Percentiles rank a stretch among this genome's conserved stretches.
Conservation (phyloP, 2,113 vertebrate species). For the Brachyistius frenatus region DNA sequence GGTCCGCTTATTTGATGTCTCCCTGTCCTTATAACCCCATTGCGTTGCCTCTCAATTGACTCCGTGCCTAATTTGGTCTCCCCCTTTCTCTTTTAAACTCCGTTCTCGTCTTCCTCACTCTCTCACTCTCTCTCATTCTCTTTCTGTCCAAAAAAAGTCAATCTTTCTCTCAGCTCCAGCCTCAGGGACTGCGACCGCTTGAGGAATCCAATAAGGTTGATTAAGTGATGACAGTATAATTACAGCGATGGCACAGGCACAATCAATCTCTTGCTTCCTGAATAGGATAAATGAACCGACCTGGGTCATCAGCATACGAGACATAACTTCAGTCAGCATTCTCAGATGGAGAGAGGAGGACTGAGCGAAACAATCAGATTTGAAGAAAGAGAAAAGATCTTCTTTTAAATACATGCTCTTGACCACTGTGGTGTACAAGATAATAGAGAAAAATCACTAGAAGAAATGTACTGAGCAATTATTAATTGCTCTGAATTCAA, state of each 20-base stretch:
- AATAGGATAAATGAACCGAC: slow-evolving; percentile 76
- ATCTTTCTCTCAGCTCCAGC: slow-evolving; percentile 67
- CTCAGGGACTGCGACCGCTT: slow-evolving; percentile 73
- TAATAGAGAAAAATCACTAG: not conserved
- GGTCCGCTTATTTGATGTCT: slow-evolving; percentile 37
- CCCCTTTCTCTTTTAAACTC: slow-evolving; percentile 6
- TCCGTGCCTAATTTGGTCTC: slow-evolving; percentile 64
- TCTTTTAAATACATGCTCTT: slow-evolving; percentile 12
- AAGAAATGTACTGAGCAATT: not conserved
- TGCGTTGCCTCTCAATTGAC: slow-evolving; percentile 57
- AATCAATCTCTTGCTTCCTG: slow-evolving; percentile 80
- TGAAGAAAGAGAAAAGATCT: slow-evolving; percentile 14
- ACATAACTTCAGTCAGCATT: slow-evolving; percentile 57
- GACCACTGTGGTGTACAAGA: not conserved
- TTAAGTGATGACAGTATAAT: slow-evolving; percentile 84
- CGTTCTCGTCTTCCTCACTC: slow-evolving; percentile 9
- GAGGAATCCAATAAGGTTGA: slow-evolving; percentile 82
- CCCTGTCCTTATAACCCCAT: slow-evolving; percentile 45
- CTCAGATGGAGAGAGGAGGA: slow-evolving; percentile 15
- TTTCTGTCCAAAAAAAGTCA: slow-evolving; percentile 73
- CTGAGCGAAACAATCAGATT: slow-evolving; percentile 24
- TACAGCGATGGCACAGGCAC: slow-evolving; percentile 74
- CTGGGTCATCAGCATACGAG: slow-evolving; percentile 69
- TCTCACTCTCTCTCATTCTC: slow-evolving; percentile 47
- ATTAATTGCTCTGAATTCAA: not conserved